Base-by-base conservation (phyloP, 2,888 invertebrate species). In the Fissipunctia ypsillon region DNA sequence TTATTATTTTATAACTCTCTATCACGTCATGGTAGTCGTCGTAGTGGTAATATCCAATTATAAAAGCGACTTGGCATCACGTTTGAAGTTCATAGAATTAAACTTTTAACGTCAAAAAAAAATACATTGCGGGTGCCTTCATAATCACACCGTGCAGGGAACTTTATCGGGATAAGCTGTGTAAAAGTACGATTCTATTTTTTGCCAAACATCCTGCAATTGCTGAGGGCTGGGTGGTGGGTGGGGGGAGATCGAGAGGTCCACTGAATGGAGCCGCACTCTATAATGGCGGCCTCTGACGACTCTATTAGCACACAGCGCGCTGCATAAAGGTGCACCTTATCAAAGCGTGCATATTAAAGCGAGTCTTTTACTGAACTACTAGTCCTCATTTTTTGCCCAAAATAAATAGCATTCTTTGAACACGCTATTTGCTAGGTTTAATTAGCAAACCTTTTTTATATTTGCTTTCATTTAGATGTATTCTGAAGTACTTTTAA, bases 271-370 rank as follows among this genome's bases (percentile, higher is more conserved):
- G 84, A 84, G 79, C 84, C 75, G 78, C 84, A 78, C 80, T 84
- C 75, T 61, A 78, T 78, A 88, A 83, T 86, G 86, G 86, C 87
- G 88, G 85, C 86, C 90, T 91, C 91, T 85, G 87, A 85, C 84
- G 87, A 87, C 83, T 91, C 88, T 91, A 89, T 91, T 90, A 91
- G 88, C 88, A 83, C 89, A 87, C 87, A 84, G 83, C 83, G 83
- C 82, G 80, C 84, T 85, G 89, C 88, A 92, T 89, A 91, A 90
- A 93, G 89, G 90, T 89, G 89, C 84, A 90, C 89, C 84, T 89
- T 90, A 91, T 92, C 90, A 92, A 93, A 92, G 93, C 89, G 87
- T 80, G 89, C 91, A 91, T 92, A 90, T 91, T 92, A 90, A 91
- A 91, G 88, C 86, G 85, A 87, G 89, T 84, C 83, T 89, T 90